Percentiles rank a stretch among this genome's conserved stretches.
These are phyloP conservation scores for Apaloderma vittatum DNA, from an alignment of 2,113 vertebrate genomes.

Conservation along the genomic window DNA sequence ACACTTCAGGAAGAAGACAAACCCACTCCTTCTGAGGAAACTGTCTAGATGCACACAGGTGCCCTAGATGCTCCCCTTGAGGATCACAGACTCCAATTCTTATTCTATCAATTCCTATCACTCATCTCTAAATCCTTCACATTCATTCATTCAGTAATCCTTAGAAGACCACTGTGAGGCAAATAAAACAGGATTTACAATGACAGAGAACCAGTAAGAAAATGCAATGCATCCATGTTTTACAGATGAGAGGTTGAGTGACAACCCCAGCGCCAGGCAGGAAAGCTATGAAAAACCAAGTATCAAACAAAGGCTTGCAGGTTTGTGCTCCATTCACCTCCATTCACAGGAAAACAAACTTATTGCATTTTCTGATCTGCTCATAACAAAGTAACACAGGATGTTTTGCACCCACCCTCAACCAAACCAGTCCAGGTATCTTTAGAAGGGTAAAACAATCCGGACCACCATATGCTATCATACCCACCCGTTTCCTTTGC, in stretches of 20 bases:
- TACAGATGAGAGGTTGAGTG: not conserved
- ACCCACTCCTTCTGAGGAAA: not conserved
- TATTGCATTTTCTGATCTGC: not conserved
- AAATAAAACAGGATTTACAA: not conserved
- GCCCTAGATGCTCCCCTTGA: not conserved
- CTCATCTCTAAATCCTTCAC: not conserved
- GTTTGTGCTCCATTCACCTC: not conserved
- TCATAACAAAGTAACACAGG: not conserved
- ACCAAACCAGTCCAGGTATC: not conserved
- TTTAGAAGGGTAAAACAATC: not conserved
- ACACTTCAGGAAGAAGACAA: not conserved
- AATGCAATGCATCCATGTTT: not conserved
- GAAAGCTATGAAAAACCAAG: not conserved
- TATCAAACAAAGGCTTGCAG: not conserved
- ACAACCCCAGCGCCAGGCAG: not conserved
- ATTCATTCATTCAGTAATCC: not conserved
- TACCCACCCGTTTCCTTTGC: not conserved
- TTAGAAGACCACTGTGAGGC: not conserved
- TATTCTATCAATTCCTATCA: not conserved
- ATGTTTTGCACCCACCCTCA: not conserved
- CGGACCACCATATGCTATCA: not conserved
- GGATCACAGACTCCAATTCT: not conserved
- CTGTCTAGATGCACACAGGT: fast-evolving
- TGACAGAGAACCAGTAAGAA: not conserved
- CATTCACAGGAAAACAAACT: not conserved